phyloP scores from a whole-genome alignment of 2,113 vertebrate genomes.

The Ageneiosus marmoratus region DNA sequence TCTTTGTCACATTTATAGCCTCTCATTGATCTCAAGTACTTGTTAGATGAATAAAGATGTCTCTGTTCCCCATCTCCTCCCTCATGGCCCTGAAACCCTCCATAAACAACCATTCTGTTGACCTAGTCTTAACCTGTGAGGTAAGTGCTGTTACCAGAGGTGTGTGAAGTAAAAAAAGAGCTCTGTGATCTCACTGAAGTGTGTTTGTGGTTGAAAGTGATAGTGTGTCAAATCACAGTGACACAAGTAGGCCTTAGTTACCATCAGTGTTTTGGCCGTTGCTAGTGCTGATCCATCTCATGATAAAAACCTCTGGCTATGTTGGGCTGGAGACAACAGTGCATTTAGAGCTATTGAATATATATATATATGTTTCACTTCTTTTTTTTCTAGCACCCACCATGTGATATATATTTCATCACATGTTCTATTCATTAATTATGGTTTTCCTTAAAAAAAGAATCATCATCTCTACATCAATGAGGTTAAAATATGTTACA shows the following conservation, averaged over 20 bases:
- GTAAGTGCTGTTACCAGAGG: conserved; percentile 12
- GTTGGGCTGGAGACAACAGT: conserved; percentile 20
- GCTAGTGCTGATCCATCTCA: conserved; percentile 18
- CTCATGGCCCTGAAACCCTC: conserved; percentile 14
- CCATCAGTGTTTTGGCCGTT: conserved; percentile 49
- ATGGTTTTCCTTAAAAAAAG: not conserved
- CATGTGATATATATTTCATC: not conserved
- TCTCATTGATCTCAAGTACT: not conserved
- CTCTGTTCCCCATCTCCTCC: conserved; percentile 1
- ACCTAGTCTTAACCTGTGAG: conserved; percentile 28
- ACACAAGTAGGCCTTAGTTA: conserved; percentile 44
- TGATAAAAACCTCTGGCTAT: conserved; percentile 9
- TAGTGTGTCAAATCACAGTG: conserved; percentile 21
- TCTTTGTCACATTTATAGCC: conserved; percentile 6
- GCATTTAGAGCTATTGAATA: not conserved
- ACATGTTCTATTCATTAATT: not conserved
- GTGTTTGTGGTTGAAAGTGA: conserved; percentile 10
- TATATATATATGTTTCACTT: not conserved
- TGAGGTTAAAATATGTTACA: not conserved
- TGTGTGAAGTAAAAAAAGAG: conserved; percentile 21
- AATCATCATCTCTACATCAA: not conserved
- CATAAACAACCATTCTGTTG: conserved; percentile 15
- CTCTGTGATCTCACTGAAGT: conserved; percentile 13
- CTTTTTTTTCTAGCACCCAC: not conserved
- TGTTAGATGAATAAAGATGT: conserved; percentile 26